Evolutionary conservation across 2,888 invertebrate species (phyloP), one percentile per base, ranked within the genome.

Genomic region (Bombylius discolor): DNA sequence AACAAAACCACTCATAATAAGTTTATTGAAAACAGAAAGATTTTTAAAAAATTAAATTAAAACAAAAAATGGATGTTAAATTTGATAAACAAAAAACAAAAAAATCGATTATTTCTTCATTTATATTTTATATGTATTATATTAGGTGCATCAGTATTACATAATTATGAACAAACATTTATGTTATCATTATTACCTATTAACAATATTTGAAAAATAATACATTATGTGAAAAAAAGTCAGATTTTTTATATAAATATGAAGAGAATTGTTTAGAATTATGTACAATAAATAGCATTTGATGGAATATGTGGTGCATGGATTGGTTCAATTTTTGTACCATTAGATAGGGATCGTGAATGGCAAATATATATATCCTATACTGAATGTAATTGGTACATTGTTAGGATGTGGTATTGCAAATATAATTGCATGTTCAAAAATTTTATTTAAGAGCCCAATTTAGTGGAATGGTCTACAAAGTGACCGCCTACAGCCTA

Each of bases 301-400:
- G 73, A 72, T 5, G 70, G 69, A 14, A 70, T 88, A 44, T 64
- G 85, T 34, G 90, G 90, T 7, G 82, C 87, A 12, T 91, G 90
- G 89, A 63, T 83, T 12, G 89, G 89, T 11, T 87, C 89, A 9
- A 77, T 86, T 60, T 84, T 86, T 5, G 84, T 90, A 56, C 91
- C 92, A 3, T 73, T 92, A 45, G 92, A 92, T 68, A 92, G 92
- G 92, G 87, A 90, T 66, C 77, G 83, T 59, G 84, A 86, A 12
- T 92, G 90, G 89, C 90, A 91, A 77, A 58, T 64, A 0, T 85
- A 85, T 81, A n/a, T n/a, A n/a, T n/a, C 85, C 85, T 1, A 80
- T 83, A 64, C 81, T 85, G 5, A 84, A 84, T 65, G 75, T 79
- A 33, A 70, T 79, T 44, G 84, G 84, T 7, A 80, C 82, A 1